Evolutionary conservation across 2,888 invertebrate species (phyloP).

Genomic region (Conchocele bisecta): DNA sequence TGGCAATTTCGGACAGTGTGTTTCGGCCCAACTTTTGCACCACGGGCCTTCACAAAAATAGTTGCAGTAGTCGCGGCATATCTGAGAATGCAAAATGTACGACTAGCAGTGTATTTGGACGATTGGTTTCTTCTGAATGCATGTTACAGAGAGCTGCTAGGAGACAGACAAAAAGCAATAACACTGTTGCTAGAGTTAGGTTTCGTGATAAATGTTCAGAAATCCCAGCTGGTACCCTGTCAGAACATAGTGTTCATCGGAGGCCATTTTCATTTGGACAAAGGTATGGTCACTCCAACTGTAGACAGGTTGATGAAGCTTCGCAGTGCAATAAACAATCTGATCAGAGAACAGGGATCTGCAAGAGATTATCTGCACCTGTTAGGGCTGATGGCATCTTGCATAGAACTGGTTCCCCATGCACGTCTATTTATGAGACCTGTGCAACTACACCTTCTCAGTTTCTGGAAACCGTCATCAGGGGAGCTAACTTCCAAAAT

Average conservation of each 20-base stretch:
- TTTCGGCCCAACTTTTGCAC: conserved; percentile 12
- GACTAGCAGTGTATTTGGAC: conserved; percentile 24
- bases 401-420: conserved; percentile 35
- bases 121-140: no score
- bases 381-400: conserved; percentile 25
- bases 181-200: conserved; percentile 16
- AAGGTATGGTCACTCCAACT: conserved; percentile 9
- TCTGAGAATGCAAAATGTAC: conserved; percentile 10
- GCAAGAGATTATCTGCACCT: conserved; percentile 30
- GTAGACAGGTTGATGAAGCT: conserved; percentile 6
- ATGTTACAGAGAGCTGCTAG: background rate
- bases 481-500: background rate
- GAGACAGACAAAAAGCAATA: conserved; percentile 7
- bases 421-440: conserved; percentile 21
- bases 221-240: background rate
- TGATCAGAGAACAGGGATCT: background rate
- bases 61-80: conserved; percentile 36
- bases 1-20: no score
- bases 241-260: conserved; percentile 32
- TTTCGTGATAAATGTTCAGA: conserved; percentile 13
- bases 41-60: conserved; percentile 14
- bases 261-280: conserved; percentile 1
- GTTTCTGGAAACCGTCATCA: conserved; percentile 14
- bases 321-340: background rate
- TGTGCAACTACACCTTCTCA: conserved; percentile 17